phyloP scores from a whole-genome alignment of 2,888 invertebrate species.

The Podotricha telesiphe region DNA sequence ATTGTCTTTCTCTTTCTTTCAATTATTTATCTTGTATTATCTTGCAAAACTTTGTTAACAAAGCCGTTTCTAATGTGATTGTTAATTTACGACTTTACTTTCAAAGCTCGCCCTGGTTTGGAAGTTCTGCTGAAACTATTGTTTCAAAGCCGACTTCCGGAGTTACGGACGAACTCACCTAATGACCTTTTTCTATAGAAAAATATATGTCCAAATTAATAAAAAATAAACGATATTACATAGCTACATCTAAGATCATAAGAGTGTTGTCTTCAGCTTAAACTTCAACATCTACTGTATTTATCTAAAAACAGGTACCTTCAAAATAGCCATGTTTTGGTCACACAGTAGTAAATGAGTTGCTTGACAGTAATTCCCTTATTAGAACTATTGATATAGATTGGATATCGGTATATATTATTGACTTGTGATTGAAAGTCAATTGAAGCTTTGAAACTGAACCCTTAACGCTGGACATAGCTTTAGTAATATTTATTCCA shows the following conservation, averaged over 20 bases:
- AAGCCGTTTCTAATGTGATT: slow-evolving; percentile 36
- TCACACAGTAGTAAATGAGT: too few relatives aligned
- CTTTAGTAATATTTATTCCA: not conserved
- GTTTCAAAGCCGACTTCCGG: slow-evolving; percentile 34
- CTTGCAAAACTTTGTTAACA: slow-evolving; percentile 31
- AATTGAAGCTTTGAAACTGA: not conserved
- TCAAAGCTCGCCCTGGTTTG: slow-evolving; percentile 30
- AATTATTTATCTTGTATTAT: slow-evolving; percentile 22
- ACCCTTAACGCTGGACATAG: not conserved
- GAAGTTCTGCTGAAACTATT: slow-evolving; percentile 35
- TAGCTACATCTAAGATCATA: too few relatives aligned
- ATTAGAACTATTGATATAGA: too few relatives aligned
- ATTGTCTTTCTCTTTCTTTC: slow-evolving; percentile 12
- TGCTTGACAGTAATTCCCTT: too few relatives aligned
- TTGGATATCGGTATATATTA: not conserved
- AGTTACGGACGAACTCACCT: slow-evolving; percentile 30
- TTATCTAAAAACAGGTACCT: too few relatives aligned
- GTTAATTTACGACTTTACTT: slow-evolving; percentile 37
- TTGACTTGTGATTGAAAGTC: not conserved
- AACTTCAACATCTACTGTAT: too few relatives aligned
- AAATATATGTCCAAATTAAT: slow-evolving; percentile 15
- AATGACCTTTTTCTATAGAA: slow-evolving; percentile 33
- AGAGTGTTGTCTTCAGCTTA: too few relatives aligned
- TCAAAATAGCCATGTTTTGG: too few relatives aligned
- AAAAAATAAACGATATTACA: not conserved